Conservation (phyloP, 2,113 vertebrate genomes). For the Equus przewalskii region DNA sequence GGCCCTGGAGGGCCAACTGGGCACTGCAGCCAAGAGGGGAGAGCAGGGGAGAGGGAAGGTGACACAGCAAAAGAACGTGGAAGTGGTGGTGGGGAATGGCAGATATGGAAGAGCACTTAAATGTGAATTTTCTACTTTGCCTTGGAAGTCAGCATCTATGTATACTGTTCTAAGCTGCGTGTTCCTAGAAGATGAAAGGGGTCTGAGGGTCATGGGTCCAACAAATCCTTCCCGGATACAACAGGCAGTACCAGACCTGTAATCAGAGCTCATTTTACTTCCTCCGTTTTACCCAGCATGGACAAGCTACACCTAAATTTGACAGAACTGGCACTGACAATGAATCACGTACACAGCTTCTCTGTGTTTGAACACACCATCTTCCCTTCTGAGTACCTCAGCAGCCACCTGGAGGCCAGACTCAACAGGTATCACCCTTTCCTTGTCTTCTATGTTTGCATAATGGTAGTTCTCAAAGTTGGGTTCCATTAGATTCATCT, state of each 20-base stretch:
- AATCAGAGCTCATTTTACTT: slow-evolving; percentile 31
- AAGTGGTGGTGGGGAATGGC: neutral
- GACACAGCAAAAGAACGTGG: neutral
- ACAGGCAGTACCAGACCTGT: neutral
- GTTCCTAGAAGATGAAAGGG: neutral
- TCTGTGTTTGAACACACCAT: slow-evolving; percentile 92
- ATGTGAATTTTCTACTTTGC: neutral
- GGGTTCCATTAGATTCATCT: neutral
- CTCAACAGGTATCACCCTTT: slow-evolving; percentile 90
- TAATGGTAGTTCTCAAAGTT: neutral
- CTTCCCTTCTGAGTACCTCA: slow-evolving; percentile 93
- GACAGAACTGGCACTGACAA: slow-evolving; percentile 92
- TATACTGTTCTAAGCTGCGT: neutral
- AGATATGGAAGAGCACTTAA: neutral
- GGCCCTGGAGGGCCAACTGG: neutral
- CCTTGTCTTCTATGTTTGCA: neutral
- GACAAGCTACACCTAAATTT: slow-evolving; percentile 95
- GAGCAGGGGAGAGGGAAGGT: neutral
- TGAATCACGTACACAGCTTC: slow-evolving; percentile 90
- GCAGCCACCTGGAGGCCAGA: slow-evolving; percentile 92
- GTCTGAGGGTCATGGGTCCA: neutral
- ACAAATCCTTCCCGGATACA: neutral
- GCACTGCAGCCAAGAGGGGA: neutral
- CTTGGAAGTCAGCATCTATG: neutral
- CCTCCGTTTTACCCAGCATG: slow-evolving; percentile 87